Evolutionary conservation across 2,888 invertebrate species (phyloP), one percentile per base, ranked within the genome.

Genomic region (Blomia tropicalis): DNA sequence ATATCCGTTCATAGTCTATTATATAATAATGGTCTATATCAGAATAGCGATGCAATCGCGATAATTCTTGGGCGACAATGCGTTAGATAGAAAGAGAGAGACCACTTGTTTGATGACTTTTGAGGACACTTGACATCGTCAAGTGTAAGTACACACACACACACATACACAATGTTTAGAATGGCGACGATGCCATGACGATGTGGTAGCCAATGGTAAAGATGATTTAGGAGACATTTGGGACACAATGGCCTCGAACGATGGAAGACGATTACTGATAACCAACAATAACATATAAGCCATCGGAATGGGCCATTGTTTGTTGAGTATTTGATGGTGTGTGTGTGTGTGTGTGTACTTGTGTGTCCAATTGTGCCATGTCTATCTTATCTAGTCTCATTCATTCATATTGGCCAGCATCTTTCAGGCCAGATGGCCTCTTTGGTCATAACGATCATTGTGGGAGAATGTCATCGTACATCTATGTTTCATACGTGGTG

Each of bases 261-360:
- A 27, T 47, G 22, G 51, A 19, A 25, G 51, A 14, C 41, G 41
- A 41, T n/a, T 47, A 19, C 23, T 19, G 51, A 47, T 47, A 47
- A 47, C 14, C 41, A n/a, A 14, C 36, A 36, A 36, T 47, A 47
- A 14, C 7, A 7, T 47, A n/a, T 47, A 14, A 47, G 7, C 51
- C n/a, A 47, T n/a, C 7, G 7, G 51, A 47, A 47, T 47, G 51
- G 51, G 51, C 51, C 51, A 47, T 47, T 47, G 51, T 47, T 27
- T 47, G n/a, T n/a, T n/a, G n/a, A n/a, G n/a, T n/a, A n/a, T n/a
- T n/a, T n/a, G n/a, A n/a, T n/a, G n/a, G n/a, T n/a, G n/a, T n/a
- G n/a, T n/a, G n/a, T n/a, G n/a, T n/a, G n/a, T n/a, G n/a, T n/a
- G n/a, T 36, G 36, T 36, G 7, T 36, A 36, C 36, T 36, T 17